Evolutionary conservation across 2,888 invertebrate species (phyloP).

Genomic region (Diadegma fenestrale): DNA sequence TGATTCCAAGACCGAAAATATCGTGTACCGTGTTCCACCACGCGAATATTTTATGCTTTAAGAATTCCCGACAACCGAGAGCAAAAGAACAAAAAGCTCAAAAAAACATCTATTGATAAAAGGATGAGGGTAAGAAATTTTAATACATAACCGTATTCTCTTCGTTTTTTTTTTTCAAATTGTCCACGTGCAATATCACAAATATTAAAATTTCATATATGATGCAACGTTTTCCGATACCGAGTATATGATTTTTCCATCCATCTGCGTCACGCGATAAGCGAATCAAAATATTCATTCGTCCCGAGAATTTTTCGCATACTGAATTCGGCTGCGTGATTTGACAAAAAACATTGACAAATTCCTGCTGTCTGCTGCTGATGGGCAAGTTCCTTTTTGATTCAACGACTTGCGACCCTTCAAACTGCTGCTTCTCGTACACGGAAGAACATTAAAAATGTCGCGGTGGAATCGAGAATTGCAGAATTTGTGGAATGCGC

Average conservation of each 20-base stretch:
- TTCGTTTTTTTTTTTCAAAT: not conserved
- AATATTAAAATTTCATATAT: not conserved
- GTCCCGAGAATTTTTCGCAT: not conserved
- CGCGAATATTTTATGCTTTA: conserved; percentile 41
- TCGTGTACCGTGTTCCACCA: conserved; percentile 1
- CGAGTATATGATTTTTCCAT: not conserved
- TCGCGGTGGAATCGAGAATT: not conserved
- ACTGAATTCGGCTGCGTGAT: not conserved
- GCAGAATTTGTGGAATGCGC: not conserved
- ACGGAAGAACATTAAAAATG: not conserved
- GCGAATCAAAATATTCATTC: not conserved
- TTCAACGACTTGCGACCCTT: no score
- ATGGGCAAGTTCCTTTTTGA: no score
- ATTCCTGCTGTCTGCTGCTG: no score
- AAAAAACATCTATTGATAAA: conserved; percentile 19
- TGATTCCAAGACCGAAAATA: conserved; percentile 50
- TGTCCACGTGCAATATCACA: not conserved
- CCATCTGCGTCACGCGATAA: not conserved
- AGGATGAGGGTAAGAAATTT: not conserved
- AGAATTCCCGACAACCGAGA: conserved; percentile 25
- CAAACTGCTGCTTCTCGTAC: no score
- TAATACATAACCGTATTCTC: not conserved
- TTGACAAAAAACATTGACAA: not conserved
- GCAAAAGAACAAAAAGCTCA: conserved; percentile 15
- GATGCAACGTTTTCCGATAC: not conserved